These are phyloP conservation scores for Encarsia formosa DNA, from an alignment of 2,888 invertebrate genomes.

Conservation along the genomic window DNA sequence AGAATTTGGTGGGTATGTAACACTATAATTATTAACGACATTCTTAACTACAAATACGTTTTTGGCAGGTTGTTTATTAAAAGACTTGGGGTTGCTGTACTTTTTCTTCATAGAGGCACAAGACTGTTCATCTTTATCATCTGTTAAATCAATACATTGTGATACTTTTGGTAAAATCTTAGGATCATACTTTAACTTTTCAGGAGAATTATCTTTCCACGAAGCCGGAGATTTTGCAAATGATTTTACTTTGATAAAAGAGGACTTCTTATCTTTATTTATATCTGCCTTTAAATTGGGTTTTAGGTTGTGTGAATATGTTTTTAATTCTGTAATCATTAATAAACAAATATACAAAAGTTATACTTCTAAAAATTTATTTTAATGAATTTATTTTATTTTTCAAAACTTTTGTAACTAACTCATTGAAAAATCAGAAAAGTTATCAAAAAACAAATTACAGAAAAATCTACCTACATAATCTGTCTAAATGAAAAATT, in stretches of 20 bases:
- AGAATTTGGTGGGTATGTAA: background rate
- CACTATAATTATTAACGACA: slow-evolving; percentile 3
- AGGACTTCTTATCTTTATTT: background rate
- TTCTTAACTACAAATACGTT: slow-evolving; percentile 12
- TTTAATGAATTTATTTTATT: too few relatives aligned
- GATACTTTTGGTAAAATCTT: background rate
- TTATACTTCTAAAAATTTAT: background rate
- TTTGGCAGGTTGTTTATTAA: background rate
- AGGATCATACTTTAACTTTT: slow-evolving; percentile 10
- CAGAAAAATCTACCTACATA: too few relatives aligned
- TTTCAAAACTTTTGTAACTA: too few relatives aligned
- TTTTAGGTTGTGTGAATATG: too few relatives aligned
- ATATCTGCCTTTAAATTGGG: slow-evolving; percentile 2
- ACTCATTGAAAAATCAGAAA: too few relatives aligned
- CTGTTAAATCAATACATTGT: slow-evolving; percentile 6
- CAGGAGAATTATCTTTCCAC: slow-evolving; percentile 35
- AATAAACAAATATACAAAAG: too few relatives aligned
- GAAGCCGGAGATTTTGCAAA: slow-evolving; percentile 43
- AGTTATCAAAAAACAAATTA: too few relatives aligned
- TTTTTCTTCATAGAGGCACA: too few relatives aligned
- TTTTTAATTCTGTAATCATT: too few relatives aligned
- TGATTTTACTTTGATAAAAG: slow-evolving; percentile 35
- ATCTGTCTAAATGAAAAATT: too few relatives aligned
- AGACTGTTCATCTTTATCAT: background rate
- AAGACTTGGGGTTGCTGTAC: slow-evolving; percentile 6